Evolutionary conservation across 2,113 vertebrate species (phyloP).

Genomic region (Glaucidium brasilianum): DNA sequence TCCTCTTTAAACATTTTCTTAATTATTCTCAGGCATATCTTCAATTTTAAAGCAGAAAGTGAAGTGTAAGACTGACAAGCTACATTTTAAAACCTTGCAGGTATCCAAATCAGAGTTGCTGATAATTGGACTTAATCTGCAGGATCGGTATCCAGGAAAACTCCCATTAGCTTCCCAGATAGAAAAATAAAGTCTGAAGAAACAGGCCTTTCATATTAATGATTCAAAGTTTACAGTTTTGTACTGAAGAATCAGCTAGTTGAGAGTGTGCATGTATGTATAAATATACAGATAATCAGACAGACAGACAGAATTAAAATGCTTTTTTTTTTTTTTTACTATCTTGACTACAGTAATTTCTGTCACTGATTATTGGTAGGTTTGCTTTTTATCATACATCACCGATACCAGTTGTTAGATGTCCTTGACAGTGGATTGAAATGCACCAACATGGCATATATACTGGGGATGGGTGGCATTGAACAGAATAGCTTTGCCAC

Average conservation of each 20-base stretch:
- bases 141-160: background rate
- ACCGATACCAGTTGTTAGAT: background rate
- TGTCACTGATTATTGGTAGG: background rate
- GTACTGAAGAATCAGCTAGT: background rate
- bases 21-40: conserved; percentile 25
- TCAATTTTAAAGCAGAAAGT: conserved; percentile 19
- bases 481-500: background rate
- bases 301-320: background rate
- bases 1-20: conserved; percentile 21
- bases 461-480: background rate
- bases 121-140: background rate
- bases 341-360: background rate
- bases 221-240: background rate
- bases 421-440: background rate
- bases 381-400: background rate
- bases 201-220: background rate
- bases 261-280: background rate
- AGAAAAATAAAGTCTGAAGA: background rate
- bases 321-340: background rate
- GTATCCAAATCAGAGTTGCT: background rate
- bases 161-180: background rate
- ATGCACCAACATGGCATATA: background rate
- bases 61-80: background rate
- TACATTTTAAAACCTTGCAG: background rate
- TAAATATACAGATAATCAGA: background rate